These are phyloP conservation scores for Lasioglossum villosulum DNA, from an alignment of 2,888 invertebrate genomes.

Conservation along the genomic window DNA sequence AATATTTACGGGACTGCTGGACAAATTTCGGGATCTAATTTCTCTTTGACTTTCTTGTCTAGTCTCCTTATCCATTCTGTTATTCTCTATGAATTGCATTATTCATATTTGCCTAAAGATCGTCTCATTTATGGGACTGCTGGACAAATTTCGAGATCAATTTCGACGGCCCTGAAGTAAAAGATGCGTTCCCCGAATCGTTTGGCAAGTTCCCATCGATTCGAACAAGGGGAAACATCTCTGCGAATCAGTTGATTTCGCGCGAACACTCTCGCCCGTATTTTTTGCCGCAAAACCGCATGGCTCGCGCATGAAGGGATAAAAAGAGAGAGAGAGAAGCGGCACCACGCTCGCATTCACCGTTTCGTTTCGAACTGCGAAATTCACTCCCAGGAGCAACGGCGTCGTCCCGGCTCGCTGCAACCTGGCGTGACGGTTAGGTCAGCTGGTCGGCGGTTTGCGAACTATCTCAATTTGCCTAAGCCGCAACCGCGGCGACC, in stretches of 20 bases:
- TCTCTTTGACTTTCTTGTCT: too few relatives aligned
- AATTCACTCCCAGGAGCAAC: conserved; percentile 54
- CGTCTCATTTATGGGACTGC: too few relatives aligned
- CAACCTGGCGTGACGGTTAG: conserved; percentile 75
- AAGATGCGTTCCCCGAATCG: background rate
- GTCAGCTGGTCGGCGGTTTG: conserved; percentile 81
- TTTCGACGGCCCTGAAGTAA: background rate
- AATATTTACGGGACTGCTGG: too few relatives aligned
- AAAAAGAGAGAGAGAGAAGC: background rate
- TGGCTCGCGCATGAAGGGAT: conserved; percentile 40
- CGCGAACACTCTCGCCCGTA: conserved; percentile 31
- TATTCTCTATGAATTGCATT: too few relatives aligned
- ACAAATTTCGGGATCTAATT: too few relatives aligned
- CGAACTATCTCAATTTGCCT: conserved; percentile 82
- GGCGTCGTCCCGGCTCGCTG: conserved; percentile 44
- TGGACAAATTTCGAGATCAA: background rate
- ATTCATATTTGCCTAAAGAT: too few relatives aligned
- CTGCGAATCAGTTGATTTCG: conserved; percentile 40
- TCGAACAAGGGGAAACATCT: conserved; percentile 34
- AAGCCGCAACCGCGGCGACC: conserved; percentile 76
- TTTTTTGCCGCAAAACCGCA: conserved; percentile 48
- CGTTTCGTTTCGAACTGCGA: conserved; percentile 58
- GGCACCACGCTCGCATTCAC: conserved; percentile 38
- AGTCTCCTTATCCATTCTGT: too few relatives aligned
- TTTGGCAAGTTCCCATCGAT: background rate